Percentiles rank a stretch among this genome's conserved stretches.
Evolutionary conservation across 2,888 invertebrate genomes (phyloP).

Genomic region (Agrochola macilenta): DNA sequence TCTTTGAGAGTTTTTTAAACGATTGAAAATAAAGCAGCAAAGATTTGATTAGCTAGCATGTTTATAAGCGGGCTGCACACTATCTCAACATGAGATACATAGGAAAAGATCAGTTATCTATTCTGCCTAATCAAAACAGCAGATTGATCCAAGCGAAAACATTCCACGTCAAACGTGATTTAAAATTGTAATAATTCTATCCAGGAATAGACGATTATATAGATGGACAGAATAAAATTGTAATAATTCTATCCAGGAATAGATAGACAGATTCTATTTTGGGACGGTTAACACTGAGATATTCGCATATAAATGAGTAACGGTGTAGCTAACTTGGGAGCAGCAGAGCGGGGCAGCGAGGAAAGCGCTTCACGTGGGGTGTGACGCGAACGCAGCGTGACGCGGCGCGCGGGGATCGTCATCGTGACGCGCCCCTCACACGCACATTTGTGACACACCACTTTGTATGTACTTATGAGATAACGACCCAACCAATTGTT

Average conservation of each 20-base stretch:
- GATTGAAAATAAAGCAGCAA: not conserved
- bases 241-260: constrained; percentile 40
- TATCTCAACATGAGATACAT: constrained; percentile 14
- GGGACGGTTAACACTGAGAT: constrained; percentile 51
- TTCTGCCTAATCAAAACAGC: constrained; percentile 32
- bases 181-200: constrained; percentile 42
- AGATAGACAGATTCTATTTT: constrained; percentile 52
- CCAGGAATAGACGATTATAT: constrained; percentile 48
- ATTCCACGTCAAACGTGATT: constrained; percentile 41
- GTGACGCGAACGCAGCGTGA: constrained; percentile 70
- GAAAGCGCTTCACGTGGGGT: constrained; percentile 61
- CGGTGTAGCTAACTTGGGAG: constrained; percentile 57
- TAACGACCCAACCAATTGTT: constrained; percentile 52
- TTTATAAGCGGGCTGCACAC: not conserved
- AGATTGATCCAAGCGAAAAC: constrained; percentile 24
- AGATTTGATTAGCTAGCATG: not conserved
- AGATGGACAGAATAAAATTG: too few species aligned
- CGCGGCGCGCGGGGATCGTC: constrained; percentile 60
- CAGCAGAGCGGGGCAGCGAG: constrained; percentile 28
- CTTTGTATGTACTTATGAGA: constrained; percentile 54
- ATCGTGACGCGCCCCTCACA: constrained; percentile 72
- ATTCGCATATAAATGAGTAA: constrained; percentile 67
- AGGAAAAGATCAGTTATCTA: constrained; percentile 39
- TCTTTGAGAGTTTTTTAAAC: not conserved
- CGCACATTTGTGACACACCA: constrained; percentile 57